Base-by-base conservation (phyloP, 2,888 invertebrate species). In the Pheosia tremula region DNA sequence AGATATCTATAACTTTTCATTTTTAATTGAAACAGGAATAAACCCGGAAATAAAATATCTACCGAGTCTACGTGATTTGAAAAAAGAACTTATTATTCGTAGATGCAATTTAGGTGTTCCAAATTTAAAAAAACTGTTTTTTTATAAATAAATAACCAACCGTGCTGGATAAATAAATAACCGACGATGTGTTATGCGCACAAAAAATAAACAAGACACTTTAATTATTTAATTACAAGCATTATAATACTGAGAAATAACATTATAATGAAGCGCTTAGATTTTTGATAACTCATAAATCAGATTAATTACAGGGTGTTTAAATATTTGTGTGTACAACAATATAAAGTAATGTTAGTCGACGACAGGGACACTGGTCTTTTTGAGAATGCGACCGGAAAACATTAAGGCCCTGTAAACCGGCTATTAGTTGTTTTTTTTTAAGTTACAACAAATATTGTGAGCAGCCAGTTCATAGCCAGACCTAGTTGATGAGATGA, bases 371-470 rank as follows among this genome's bases (percentile, higher is more conserved):
- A 66, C 62, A 74, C 61, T 68, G 66, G 69, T 62, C 59, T 66
- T 67, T 78, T 71, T 69, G 66, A 68, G 74, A 67, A 74, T 59
- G 59, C 68, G 69, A 76, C 79, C 80, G 82, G 80, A 82, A 82
- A 78, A 72, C 79, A 81, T 82, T 78, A 81, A 74, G 67, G 64
- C 67, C 43, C 63, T 65, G 67, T 66, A 61, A 66, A 56, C 64
- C 24, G 24, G 24, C 24, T 67, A 66, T 68, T 72, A 70, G 61
- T 68, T 68, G 63, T 64, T 63, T 72, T 72, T 67, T 67, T 61
- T 66, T 65, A 63, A 71, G 66, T 61, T 63, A 66, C 62, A 68
- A 68, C 72, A 67, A 66, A 75, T 67, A 69, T 69, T 67, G 63
- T 64, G 49, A 61, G 38, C 67, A 74, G 71, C 68, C 75, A 77